Evolutionary conservation across 2,888 invertebrate species (phyloP).

Genomic region (Thera obeliscata): DNA sequence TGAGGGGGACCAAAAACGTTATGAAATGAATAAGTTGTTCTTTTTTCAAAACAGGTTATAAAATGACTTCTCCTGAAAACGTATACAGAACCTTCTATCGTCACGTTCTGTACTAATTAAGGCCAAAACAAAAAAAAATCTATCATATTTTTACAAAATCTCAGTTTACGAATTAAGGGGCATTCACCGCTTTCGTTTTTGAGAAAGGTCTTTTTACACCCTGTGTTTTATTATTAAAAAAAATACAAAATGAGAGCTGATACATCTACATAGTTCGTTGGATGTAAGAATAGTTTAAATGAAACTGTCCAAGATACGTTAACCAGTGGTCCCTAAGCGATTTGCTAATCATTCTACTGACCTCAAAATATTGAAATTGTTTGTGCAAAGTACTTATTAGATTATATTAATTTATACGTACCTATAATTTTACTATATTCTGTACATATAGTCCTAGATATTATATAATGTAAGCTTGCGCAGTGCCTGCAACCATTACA

Average conservation of each 20-base stretch:
- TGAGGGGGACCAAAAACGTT: constrained; percentile 17
- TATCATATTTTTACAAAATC: too few species aligned
- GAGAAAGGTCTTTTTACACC: background rate
- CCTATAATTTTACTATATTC: constrained; percentile 69
- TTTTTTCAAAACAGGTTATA: background rate
- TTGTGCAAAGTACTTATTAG: constrained; percentile 85
- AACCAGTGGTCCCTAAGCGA: constrained; percentile 16
- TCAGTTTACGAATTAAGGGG: too few species aligned
- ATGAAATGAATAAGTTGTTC: constrained; percentile 1
- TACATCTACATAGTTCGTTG: background rate
- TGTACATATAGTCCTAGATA: constrained; percentile 77
- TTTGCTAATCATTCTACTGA: constrained; percentile 47
- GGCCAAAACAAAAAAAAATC: too few species aligned
- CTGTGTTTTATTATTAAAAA: background rate
- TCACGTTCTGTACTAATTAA: background rate
- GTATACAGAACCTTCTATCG: background rate
- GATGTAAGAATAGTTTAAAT: background rate
- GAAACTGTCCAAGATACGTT: constrained; percentile 17
- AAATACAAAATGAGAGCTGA: background rate
- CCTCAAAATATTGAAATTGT: constrained; percentile 72
- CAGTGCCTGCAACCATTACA: constrained; percentile 55
- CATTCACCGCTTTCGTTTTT: background rate
- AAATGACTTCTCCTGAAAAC: background rate
- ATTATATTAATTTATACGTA: constrained; percentile 82
- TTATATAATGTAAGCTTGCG: constrained; percentile 46